Conservation (phyloP, 2,888 invertebrate species). For the Netelia melanura region DNA sequence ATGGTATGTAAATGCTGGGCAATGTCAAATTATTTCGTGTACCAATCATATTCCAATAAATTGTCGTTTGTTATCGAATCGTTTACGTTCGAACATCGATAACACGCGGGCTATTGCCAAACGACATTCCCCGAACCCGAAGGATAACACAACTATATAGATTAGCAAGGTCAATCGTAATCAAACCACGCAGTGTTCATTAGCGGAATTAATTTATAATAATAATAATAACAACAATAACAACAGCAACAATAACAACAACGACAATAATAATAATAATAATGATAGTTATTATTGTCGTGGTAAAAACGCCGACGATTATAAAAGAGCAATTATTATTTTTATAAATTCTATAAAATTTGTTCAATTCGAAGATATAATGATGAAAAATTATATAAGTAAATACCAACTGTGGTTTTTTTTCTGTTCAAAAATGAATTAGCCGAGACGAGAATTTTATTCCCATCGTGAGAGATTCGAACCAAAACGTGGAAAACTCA, state of each 20-base stretch:
- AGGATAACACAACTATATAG: too few species aligned
- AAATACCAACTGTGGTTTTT: too few species aligned
- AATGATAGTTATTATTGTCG: neutral
- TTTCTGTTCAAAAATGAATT: too few species aligned
- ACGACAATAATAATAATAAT: neutral
- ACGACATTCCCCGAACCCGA: neutral
- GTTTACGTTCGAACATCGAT: neutral
- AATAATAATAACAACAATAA: neutral
- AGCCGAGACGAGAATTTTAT: too few species aligned
- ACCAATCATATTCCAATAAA: neutral
- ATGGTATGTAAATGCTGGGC: too few species aligned
- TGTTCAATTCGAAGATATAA: too few species aligned
- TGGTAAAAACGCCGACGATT: too few species aligned
- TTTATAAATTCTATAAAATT: too few species aligned
- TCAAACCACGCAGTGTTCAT: neutral
- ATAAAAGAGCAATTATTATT: too few species aligned
- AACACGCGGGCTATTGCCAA: neutral
- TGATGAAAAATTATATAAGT: too few species aligned
- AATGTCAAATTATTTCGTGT: neutral
- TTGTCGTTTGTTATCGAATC: slow-evolving; percentile 22
- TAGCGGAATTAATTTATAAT: neutral
- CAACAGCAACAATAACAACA: neutral
- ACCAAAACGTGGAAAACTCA: too few species aligned
- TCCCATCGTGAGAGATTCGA: too few species aligned
- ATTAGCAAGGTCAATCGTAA: neutral